These are phyloP conservation scores for Drosophila ercepeae DNA, from an alignment of 1,140 invertebrate species.

Conservation along the genomic window DNA sequence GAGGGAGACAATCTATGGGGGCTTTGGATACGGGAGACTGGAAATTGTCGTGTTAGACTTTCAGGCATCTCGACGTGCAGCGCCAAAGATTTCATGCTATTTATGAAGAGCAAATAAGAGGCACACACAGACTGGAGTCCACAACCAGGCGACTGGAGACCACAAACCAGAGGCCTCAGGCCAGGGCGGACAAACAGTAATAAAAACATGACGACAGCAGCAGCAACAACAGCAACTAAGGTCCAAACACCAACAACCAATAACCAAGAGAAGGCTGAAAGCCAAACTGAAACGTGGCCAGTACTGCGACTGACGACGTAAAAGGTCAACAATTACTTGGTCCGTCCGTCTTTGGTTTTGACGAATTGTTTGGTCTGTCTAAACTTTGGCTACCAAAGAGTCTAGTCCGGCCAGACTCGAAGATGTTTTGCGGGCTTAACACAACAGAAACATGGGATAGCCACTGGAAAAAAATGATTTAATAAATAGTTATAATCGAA, in stretches of 20 bases:
- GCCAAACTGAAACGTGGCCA: conserved; percentile 64
- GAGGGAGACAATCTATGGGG: conserved; percentile 24
- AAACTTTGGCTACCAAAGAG: conserved; percentile 82
- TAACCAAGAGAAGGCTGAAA: conserved; percentile 27
- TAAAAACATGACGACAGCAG: conserved; percentile 77
- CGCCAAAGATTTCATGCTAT: conserved; percentile 78
- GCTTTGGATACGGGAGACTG: conserved; percentile 56
- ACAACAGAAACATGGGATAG: neutral
- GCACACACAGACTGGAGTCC: conserved; percentile 8
- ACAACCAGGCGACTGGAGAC: neutral
- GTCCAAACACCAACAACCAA: neutral
- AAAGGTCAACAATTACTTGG: conserved; percentile 82
- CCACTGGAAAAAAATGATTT: neutral
- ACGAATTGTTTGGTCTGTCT: conserved; percentile 80
- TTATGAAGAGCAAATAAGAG: conserved; percentile 78
- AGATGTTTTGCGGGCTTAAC: conserved; percentile 38
- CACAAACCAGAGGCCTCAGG: conserved; percentile 44
- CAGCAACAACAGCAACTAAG: conserved; percentile 34
- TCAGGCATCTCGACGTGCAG: conserved; percentile 77
- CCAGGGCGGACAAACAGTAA: conserved; percentile 75
- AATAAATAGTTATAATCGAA: too few relatives aligned
- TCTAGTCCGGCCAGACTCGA: conserved; percentile 61
- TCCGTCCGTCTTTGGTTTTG: conserved; percentile 52
- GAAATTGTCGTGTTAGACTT: conserved; percentile 77
- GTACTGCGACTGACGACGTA: conserved; percentile 63